These are phyloP conservation scores for Acanthis flammea DNA, from an alignment of 2,797 vertebrate species.

Conservation along the genomic window DNA sequence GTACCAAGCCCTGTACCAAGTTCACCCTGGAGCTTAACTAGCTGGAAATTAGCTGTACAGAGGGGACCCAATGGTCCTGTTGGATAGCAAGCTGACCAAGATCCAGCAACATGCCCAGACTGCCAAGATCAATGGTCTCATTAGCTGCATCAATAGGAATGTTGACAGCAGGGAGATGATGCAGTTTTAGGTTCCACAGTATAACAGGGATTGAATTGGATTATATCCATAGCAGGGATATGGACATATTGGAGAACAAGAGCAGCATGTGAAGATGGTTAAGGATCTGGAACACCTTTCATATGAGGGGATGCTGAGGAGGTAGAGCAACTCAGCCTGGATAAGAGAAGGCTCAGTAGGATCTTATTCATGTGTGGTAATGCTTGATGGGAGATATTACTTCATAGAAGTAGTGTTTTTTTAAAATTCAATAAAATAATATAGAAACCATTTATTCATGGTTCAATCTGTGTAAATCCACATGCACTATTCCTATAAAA, in stretches of 20 bases:
- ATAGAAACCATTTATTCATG: background rate
- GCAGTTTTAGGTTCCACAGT: background rate
- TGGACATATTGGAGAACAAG: background rate
- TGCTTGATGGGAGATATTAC: background rate
- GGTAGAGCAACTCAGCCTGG: background rate
- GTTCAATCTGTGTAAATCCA: background rate
- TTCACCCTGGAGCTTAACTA: fast-evolving
- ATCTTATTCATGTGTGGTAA: background rate
- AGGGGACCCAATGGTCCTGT: fast-evolving
- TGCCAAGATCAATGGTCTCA: background rate
- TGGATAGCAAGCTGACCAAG: background rate
- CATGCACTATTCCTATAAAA: background rate
- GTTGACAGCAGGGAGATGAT: fast-evolving
- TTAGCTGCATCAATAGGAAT: background rate
- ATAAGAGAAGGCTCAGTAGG: background rate
- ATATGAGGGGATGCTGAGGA: background rate
- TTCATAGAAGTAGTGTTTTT: fast-evolving
- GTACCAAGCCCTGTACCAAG: background rate
- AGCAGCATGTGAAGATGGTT: background rate
- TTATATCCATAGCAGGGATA: background rate
- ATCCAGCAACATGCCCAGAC: background rate
- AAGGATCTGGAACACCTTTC: background rate
- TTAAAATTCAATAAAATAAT: background rate
- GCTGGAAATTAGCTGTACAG: background rate
- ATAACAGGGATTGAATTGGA: background rate